These are phyloP conservation scores for Spilarctia lutea DNA, from an alignment of 2,888 invertebrate genomes.

Conservation along the genomic window DNA sequence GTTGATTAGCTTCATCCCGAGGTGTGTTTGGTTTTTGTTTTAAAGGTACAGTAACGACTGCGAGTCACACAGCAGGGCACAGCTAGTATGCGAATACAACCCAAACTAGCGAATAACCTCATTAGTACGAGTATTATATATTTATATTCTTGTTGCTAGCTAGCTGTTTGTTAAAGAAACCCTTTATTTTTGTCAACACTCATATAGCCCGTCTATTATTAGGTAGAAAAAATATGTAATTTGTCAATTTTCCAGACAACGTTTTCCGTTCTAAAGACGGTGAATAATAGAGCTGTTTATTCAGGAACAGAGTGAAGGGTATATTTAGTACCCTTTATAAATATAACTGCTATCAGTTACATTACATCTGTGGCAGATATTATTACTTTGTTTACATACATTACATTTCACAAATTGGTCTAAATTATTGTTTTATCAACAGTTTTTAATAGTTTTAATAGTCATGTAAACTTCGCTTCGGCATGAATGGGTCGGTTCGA, in stretches of 20 bases:
- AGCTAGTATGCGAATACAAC: too few species aligned
- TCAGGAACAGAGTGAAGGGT: neutral
- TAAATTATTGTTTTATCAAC: too few species aligned
- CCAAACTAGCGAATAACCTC: constrained; percentile 70
- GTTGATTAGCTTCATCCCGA: too few species aligned
- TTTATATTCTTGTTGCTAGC: constrained; percentile 50
- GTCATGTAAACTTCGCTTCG: too few species aligned
- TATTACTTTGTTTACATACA: neutral
- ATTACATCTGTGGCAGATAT: neutral
- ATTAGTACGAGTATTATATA: constrained; percentile 56
- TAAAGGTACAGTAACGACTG: too few species aligned
- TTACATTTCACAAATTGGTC: too few species aligned
- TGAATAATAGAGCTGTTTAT: constrained; percentile 19
- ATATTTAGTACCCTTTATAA: constrained; percentile 10
- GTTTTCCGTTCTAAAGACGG: constrained; percentile 39
- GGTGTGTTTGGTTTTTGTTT: too few species aligned
- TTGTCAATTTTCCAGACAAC: constrained; percentile 61
- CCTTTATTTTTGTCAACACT: constrained; percentile 71
- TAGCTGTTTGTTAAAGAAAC: constrained; percentile 65
- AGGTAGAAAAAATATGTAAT: constrained; percentile 62
- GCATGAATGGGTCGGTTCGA: too few species aligned
- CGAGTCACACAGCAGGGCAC: too few species aligned
- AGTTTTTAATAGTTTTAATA: too few species aligned
- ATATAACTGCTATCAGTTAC: neutral
- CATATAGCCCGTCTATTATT: constrained; percentile 60